A percentile compares a stretch with the other conserved stretches of the same genome.
These are phyloP conservation scores for Gryllus longicercus DNA, from an alignment of 2,888 invertebrate genomes.

Conservation along the genomic window DNA sequence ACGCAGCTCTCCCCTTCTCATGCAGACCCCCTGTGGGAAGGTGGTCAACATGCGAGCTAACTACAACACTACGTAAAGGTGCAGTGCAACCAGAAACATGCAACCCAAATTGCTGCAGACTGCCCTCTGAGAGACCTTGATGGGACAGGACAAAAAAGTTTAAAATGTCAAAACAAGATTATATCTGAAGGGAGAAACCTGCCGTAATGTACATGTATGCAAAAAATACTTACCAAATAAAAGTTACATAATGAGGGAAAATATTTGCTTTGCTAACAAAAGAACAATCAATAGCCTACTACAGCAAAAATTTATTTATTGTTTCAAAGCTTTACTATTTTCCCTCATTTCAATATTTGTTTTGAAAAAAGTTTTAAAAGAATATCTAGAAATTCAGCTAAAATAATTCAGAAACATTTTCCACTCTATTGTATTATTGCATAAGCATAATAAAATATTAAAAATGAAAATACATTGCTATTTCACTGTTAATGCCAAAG, in stretches of 20 bases:
- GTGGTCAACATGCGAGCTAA: slow-evolving; percentile 34
- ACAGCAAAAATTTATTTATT: neutral
- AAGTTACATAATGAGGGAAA: neutral
- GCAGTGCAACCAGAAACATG: slow-evolving; percentile 30
- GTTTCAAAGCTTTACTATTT: neutral
- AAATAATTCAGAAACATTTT: neutral
- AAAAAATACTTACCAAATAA: slow-evolving; percentile 19
- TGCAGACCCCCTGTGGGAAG: slow-evolving; percentile 29
- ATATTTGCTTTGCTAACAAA: neutral
- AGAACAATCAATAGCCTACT: neutral
- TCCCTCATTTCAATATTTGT: neutral
- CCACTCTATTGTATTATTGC: neutral
- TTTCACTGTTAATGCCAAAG: neutral
- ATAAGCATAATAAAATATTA: neutral
- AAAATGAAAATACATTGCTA: neutral
- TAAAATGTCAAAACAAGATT: slow-evolving; percentile 26
- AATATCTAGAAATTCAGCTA: neutral
- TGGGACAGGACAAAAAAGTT: slow-evolving; percentile 24
- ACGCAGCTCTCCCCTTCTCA: slow-evolving; percentile 28
- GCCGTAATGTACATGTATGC: neutral
- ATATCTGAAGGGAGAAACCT: slow-evolving; percentile 20
- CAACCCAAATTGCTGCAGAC: slow-evolving; percentile 25
- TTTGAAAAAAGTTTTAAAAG: neutral
- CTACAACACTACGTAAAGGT: slow-evolving; percentile 33
- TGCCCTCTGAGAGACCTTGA: slow-evolving; percentile 31